Conservation (phyloP, 2,797 vertebrate species). For the Botia almorhae region DNA sequence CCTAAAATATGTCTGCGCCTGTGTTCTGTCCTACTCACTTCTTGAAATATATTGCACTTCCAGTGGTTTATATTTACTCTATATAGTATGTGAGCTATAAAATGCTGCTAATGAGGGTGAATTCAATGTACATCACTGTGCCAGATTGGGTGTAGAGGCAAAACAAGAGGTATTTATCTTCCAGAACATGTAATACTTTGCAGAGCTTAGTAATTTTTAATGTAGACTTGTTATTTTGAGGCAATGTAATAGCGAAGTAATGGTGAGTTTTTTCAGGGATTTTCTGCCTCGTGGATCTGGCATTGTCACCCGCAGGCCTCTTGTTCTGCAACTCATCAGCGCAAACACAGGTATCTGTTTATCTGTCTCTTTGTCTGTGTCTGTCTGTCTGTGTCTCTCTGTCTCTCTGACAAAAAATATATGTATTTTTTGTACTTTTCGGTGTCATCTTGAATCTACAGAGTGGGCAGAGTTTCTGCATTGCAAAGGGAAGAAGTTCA, state of each 20-base stretch:
- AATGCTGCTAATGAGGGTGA: no score
- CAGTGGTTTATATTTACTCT: no score
- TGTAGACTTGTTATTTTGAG: neutral
- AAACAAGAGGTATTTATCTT: neutral
- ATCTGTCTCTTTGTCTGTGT: no score
- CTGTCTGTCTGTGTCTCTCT: no score
- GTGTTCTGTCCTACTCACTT: no score
- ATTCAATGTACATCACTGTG: no score
- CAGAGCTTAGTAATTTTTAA: neutral
- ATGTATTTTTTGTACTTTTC: neutral
- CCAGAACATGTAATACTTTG: neutral
- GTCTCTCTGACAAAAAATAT: no score
- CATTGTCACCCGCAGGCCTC: slow-evolving; percentile 93
- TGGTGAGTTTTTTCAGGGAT: slow-evolving; percentile 78
- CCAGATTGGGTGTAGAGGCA: no score
- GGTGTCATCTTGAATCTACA: slow-evolving; percentile 61
- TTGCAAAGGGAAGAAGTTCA: slow-evolving; percentile 96
- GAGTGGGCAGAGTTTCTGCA: slow-evolving; percentile 96
- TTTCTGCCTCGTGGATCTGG: slow-evolving; percentile 96
- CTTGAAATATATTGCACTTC: no score
- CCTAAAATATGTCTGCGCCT: no score
- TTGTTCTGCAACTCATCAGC: slow-evolving; percentile 96
- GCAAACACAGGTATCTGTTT: slow-evolving; percentile 85
- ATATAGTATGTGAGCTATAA: no score
- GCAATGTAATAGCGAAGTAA: neutral